Evolutionary conservation across 2,113 vertebrate genomes (phyloP), one percentile per base, ranked within the genome.

Genomic region (Malurus elegans): DNA sequence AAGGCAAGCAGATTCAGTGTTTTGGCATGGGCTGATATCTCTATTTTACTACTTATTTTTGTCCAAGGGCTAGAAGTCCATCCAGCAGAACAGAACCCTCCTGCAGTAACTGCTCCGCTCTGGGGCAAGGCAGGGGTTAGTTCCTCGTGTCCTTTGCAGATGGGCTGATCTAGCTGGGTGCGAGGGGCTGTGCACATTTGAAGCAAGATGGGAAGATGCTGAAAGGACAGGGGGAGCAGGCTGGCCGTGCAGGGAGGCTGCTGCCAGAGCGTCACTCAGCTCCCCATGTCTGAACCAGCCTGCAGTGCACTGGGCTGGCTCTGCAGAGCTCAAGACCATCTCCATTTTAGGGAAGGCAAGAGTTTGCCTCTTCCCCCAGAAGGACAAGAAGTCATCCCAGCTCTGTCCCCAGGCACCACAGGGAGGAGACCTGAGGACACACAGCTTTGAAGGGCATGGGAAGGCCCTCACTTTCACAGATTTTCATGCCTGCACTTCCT

Each of bases 401-500:
- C 81, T 69, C 53, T 40, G 57, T 91, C 85, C 45, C 80, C 38
- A 19, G 80, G 81, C 86, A 70, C 78, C 38, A 12, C 42, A 12
- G 82, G 95, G 91, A 96, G 95, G 86, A 96, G 80, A 93, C 48
- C 72, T 89, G 93, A 96, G 95, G 94, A 96, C 78, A 79, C 66
- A 50, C 48, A 76, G 91, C 92, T 93, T 85, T 86, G 95, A 93
- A 95, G 90, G 94, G 96, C 95, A 90, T 25, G 23, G 96, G 96
- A 97, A 96, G 94, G 94, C 82, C 85, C 92, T 97, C 34, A 36
- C 84, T 98, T 97, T 93, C 96, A 90, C 94, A 97, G 95, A 91
- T 95, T 96, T 94, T 92, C 94, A 78, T 97, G 91, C 57, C 84
- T 79, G 76, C 18, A 54, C 94, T 95, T 96, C 87, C 92, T 53